Evolutionary conservation across 2,797 vertebrate species (phyloP).

Genomic region (Sphaeramia orbicularis): DNA sequence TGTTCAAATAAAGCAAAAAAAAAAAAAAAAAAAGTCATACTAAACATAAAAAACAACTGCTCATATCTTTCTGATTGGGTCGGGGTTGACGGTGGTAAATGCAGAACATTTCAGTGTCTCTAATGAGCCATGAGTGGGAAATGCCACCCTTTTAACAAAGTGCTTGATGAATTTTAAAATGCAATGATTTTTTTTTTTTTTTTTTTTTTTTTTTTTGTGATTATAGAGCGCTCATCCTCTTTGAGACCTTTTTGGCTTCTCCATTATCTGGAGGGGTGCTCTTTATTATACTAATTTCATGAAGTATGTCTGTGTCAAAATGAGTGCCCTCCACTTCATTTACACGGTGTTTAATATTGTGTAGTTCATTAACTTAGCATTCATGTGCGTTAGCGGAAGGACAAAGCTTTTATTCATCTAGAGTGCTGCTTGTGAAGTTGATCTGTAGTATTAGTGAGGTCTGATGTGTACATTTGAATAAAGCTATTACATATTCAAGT

Average conservation of each 20-base stretch:
- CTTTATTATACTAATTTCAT: conserved; percentile 31
- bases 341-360: background rate
- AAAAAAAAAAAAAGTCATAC: background rate
- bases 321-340: background rate
- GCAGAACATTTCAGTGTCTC: conserved; percentile 18
- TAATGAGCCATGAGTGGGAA: background rate
- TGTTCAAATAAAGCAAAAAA: no score
- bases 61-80: background rate
- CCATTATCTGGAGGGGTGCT: conserved; percentile 31
- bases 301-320: conserved; percentile 15
- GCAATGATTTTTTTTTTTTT: background rate
- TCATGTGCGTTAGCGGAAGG: background rate
- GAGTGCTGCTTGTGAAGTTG: background rate
- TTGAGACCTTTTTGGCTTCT: background rate
- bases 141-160: conserved; percentile 22
- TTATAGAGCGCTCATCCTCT: background rate
- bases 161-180: background rate
- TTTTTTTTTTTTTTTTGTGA: no score
- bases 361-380: background rate
- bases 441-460: background rate
- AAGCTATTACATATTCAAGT: background rate
- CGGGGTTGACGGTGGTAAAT: background rate
- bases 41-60: background rate
- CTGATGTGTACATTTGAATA: background rate
- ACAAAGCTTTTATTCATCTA: conserved; percentile 13